phyloP scores from a whole-genome alignment of 2,113 vertebrate genomes.

The Todiramphus chloris region DNA sequence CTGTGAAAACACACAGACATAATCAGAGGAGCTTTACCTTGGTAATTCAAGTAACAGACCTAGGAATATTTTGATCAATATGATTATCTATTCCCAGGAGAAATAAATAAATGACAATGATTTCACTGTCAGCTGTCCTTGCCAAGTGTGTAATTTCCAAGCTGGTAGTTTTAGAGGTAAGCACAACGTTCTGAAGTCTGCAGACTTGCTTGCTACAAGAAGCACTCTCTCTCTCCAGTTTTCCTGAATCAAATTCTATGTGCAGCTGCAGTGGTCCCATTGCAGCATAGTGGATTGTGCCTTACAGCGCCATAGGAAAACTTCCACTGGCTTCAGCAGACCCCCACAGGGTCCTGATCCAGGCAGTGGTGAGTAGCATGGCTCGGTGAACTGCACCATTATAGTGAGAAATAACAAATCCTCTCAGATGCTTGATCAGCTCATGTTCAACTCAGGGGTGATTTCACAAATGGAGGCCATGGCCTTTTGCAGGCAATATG shows the following conservation, averaged over 20 bases:
- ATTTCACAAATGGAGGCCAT: not conserved
- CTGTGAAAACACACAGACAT: not conserved
- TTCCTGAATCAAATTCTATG: not conserved
- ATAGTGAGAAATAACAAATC: not conserved
- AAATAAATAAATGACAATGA: not conserved
- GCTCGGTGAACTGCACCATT: not conserved
- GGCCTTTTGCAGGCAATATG: not conserved
- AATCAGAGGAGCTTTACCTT: not conserved
- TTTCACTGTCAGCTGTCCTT: not conserved
- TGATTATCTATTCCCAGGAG: not conserved
- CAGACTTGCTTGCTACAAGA: not conserved
- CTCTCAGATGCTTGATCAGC: not conserved
- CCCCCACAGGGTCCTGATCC: not conserved
- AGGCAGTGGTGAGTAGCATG: not conserved
- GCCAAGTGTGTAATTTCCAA: not conserved
- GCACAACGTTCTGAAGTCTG: not conserved
- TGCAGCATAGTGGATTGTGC: accelerated
- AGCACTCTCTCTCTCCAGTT: not conserved
- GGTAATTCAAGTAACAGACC: not conserved
- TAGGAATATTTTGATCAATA: not conserved
- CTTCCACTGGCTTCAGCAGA: too few species aligned
- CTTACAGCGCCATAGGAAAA: accelerated
- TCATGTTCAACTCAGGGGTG: not conserved
- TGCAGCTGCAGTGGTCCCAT: not conserved
- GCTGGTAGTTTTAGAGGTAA: not conserved